phyloP scores from a whole-genome alignment of 1,140 invertebrate genomes.

The Achroia grisella region DNA sequence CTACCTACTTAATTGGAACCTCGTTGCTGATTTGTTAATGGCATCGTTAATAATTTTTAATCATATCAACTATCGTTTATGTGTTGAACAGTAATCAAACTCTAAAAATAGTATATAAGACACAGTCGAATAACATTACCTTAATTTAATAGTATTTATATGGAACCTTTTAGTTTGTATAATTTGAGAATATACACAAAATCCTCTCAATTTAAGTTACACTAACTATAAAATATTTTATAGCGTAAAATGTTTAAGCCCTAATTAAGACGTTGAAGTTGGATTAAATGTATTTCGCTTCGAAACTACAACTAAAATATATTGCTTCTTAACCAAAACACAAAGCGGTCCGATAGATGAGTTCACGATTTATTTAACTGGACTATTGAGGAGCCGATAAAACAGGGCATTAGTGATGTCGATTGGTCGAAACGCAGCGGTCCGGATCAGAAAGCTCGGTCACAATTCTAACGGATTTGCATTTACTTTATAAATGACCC shows the following conservation, averaged over 20 bases:
- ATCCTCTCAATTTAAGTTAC: constrained; percentile 25
- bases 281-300: constrained; percentile 38
- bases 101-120: not conserved
- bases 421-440: constrained; percentile 37
- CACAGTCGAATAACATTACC: not conserved
- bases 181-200: constrained; percentile 1
- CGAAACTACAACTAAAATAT: constrained; percentile 41
- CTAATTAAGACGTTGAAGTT: constrained; percentile 60
- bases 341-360: constrained; percentile 44
- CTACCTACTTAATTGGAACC: constrained; percentile 62
- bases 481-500: constrained; percentile 59
- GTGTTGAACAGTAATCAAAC: constrained; percentile 31
- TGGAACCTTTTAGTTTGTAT: not conserved
- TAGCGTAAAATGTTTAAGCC: constrained; percentile 31
- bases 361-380: constrained; percentile 48
- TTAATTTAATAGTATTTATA: not conserved
- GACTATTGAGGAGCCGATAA: constrained; percentile 29
- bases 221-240: constrained; percentile 46
- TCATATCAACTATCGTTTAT: constrained; percentile 41
- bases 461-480: constrained; percentile 51
- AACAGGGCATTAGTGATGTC: constrained; percentile 45
- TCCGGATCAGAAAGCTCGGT: constrained; percentile 46
- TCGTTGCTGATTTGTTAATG: constrained; percentile 64
- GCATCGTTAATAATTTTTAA: constrained; percentile 60
- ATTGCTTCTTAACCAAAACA: constrained; percentile 34